Evolutionary conservation across 2,113 vertebrate genomes (phyloP), one percentile per base, ranked within the genome.

Genomic region (Callocephalon fimbriatum): DNA sequence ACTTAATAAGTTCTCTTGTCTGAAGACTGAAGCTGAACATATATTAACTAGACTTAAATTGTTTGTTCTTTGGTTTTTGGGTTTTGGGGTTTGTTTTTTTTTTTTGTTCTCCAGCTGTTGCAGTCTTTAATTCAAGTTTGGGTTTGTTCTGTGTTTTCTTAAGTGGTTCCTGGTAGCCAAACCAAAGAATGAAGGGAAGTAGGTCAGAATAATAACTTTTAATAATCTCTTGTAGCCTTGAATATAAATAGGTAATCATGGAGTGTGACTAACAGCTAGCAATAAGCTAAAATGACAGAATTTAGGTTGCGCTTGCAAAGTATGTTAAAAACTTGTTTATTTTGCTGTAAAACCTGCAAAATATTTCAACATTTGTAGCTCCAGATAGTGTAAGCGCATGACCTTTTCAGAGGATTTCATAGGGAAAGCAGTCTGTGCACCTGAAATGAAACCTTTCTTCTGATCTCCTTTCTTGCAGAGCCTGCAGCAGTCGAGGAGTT

Each of bases 381-480:
- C 25, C n/a, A 56, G 35, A 14, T 37, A 68, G 22, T 26, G 21
- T 70, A 84, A 78, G 44, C 5, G 4, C 3, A 0, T 20, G n/a
- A 68, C 37, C 25, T 91, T 84, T 87, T 35, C 31, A 48, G 44
- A 61, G 37, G 18, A 75, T 18, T 81, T 40, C 48, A 6, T 71
- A 32, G 3, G 3, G 72, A 68, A 87, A 62, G 32, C 53, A 65
- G 6, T 84, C 27, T 38, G 22, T 85, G n/a, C 44, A 59, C 45
- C 40, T 82, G 72, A 88, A 90, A 70, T 35, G 70, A 91, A 95
- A 44, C 42, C 54, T 77, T 84, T 59, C 71, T 80, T 95, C 54
- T 87, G 42, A 80, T 94, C 35, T 96, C 38, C 29, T 91, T 78
- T 92, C 51, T 94, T 97, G 51, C 95, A 97, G 96, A 95, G 72